Percentiles rank a stretch among this genome's conserved stretches.
Conservation (phyloP, 2,113 vertebrate species). For the Microtus ochrogaster region DNA sequence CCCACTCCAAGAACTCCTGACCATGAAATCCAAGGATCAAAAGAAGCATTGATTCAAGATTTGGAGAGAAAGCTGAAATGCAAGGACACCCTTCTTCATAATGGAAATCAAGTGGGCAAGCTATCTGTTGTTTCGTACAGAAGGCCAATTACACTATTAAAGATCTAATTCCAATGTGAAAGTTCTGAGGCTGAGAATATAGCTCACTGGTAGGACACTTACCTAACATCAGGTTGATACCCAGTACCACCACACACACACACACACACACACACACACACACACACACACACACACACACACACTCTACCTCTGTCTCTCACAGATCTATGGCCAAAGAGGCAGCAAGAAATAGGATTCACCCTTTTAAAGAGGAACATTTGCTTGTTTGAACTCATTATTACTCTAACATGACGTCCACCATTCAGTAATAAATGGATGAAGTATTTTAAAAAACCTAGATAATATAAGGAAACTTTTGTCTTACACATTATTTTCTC, state of each 20-base stretch:
- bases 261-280: background rate
- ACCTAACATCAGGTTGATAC: background rate
- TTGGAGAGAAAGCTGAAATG: slow-evolving; percentile 95
- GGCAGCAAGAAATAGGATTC: slow-evolving; percentile 24
- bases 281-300: background rate
- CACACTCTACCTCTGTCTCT: background rate
- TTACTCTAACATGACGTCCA: background rate
- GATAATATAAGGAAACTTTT: slow-evolving; percentile 49
- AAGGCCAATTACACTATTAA: slow-evolving; percentile 44
- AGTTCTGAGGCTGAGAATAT: background rate
- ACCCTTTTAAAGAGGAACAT: background rate
- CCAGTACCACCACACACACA: background rate
- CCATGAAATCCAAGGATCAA: slow-evolving; percentile 95
- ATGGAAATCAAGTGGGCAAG: slow-evolving; percentile 91
- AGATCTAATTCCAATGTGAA: slow-evolving; percentile 34
- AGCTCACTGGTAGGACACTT: background rate
- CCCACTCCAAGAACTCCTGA: slow-evolving; percentile 91
- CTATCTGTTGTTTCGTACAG: slow-evolving; percentile 56
- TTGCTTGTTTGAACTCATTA: background rate
- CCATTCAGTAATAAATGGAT: slow-evolving; percentile 27
- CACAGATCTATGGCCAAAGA: background rate
- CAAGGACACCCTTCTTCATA: slow-evolving; percentile 93
- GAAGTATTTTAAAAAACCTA: background rate
- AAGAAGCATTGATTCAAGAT: slow-evolving; percentile 97
- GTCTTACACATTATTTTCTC: slow-evolving; percentile 3